Evolutionary conservation across 1,140 invertebrate genomes (phyloP).

Genomic region (Pseudomyrmex pallidus): DNA sequence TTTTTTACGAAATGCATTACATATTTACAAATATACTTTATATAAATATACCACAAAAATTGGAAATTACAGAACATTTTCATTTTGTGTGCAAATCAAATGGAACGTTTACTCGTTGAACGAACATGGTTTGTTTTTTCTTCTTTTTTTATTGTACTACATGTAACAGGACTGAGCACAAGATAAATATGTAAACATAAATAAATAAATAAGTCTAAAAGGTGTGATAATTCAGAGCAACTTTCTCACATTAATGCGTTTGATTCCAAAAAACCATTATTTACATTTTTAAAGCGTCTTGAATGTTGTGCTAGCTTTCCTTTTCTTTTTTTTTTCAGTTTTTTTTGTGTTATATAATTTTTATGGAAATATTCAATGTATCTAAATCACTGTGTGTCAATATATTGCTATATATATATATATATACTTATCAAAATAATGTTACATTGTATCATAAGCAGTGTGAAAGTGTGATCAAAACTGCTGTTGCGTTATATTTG

Average conservation of each 20-base stretch:
- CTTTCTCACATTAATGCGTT: conserved; percentile 24
- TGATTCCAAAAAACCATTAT: conserved; percentile 54
- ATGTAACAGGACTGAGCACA: conserved; percentile 56
- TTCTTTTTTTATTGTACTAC: conserved; percentile 13
- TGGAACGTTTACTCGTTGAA: conserved; percentile 49
- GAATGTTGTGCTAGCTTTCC: conserved; percentile 38
- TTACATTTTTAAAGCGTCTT: conserved; percentile 71
- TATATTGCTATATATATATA: conserved; percentile 12
- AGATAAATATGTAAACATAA: conserved; percentile 63
- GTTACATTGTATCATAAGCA: conserved; percentile 9
- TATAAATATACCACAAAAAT: conserved; percentile 69
- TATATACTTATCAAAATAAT: conserved; percentile 31
- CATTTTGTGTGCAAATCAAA: conserved; percentile 48
- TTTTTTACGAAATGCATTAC: conserved; percentile 77
- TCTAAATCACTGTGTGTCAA: conserved; percentile 47
- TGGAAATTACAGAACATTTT: conserved; percentile 66
- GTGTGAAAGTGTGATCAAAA: conserved; percentile 24
- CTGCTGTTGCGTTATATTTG: not conserved
- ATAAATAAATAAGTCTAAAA: conserved; percentile 53
- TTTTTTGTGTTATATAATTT: not conserved
- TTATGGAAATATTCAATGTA: conserved; percentile 50
- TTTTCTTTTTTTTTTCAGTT: not conserved
- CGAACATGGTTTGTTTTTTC: not conserved
- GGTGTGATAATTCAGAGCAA: conserved; percentile 14
- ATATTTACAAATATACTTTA: conserved; percentile 79